Evolutionary conservation across 2,797 vertebrate species (phyloP).

Genomic region (Tolypeutes matacus): DNA sequence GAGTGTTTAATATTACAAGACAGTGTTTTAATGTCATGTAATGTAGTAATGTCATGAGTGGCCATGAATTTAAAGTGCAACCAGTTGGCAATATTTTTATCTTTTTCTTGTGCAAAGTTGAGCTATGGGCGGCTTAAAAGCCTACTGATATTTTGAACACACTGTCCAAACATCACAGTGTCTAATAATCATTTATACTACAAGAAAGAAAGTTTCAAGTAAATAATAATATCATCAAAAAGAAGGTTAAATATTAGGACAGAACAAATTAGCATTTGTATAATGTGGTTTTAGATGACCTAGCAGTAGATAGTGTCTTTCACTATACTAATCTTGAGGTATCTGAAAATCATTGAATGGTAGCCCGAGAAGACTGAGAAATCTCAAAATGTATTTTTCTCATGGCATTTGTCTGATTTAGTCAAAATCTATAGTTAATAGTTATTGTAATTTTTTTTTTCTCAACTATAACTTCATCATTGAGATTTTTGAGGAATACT

Average conservation of each 20-base stretch:
- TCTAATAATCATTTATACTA: background rate
- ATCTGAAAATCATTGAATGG: background rate
- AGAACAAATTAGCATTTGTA: constrained; percentile 5
- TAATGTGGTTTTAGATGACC: constrained; percentile 37
- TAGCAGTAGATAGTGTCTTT: background rate
- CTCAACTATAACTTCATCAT: background rate
- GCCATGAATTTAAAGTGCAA: background rate
- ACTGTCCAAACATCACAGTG: background rate
- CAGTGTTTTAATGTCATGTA: background rate
- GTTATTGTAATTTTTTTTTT: constrained; percentile 38
- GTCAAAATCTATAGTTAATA: constrained; percentile 26
- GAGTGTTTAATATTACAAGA: background rate
- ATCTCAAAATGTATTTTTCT: background rate
- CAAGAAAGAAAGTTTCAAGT: background rate
- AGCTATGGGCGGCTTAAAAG: background rate
- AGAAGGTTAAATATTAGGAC: background rate
- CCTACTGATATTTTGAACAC: constrained; percentile 26
- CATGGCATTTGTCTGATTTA: constrained; percentile 6
- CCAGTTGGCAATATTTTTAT: background rate
- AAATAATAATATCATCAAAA: background rate
- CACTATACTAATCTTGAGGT: background rate
- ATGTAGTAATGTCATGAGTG: background rate
- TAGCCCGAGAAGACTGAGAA: background rate
- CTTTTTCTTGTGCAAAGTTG: background rate
- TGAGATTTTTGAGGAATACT: background rate